Percentiles rank a stretch among this genome's conserved stretches.
phyloP scores from a whole-genome alignment of 2,888 invertebrate genomes.

The Gibbula magus region DNA sequence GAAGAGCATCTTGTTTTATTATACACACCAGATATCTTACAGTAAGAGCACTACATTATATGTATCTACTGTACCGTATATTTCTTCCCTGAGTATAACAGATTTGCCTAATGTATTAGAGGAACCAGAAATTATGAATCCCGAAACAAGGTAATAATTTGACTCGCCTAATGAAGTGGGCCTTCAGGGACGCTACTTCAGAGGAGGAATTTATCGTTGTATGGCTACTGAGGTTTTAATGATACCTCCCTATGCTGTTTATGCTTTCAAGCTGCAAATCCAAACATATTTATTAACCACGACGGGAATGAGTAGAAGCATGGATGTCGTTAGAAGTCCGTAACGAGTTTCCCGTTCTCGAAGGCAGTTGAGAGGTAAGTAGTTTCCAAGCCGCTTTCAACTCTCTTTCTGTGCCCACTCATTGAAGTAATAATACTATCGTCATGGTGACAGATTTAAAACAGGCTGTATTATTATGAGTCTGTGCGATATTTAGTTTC shows the following conservation, averaged over 20 bases:
- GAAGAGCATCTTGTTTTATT: too few relatives aligned
- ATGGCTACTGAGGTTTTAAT: constrained; percentile 5
- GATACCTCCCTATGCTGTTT: constrained; percentile 1
- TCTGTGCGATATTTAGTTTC: neutral
- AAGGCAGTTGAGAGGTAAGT: neutral
- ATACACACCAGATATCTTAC: too few relatives aligned
- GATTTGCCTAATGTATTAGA: too few relatives aligned
- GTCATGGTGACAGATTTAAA: neutral
- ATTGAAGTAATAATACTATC: neutral
- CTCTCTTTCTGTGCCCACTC: neutral
- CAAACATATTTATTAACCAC: constrained; percentile 11
- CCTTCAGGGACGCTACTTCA: neutral
- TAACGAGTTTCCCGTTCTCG: constrained; percentile 7
- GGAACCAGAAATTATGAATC: too few relatives aligned
- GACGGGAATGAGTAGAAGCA: neutral
- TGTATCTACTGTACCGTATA: too few relatives aligned
- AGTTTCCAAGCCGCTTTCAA: constrained; percentile 6
- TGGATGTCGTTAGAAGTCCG: neutral
- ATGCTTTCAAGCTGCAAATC: constrained; percentile 11
- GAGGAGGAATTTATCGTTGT: constrained; percentile 5
- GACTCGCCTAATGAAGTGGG: neutral
- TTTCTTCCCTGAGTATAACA: too few relatives aligned
- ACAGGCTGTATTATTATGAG: neutral
- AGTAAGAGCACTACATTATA: too few relatives aligned
- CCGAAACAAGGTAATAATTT: neutral